Evolutionary conservation across 2,888 invertebrate genomes (phyloP).

Genomic region (Dilophus febrilis): DNA sequence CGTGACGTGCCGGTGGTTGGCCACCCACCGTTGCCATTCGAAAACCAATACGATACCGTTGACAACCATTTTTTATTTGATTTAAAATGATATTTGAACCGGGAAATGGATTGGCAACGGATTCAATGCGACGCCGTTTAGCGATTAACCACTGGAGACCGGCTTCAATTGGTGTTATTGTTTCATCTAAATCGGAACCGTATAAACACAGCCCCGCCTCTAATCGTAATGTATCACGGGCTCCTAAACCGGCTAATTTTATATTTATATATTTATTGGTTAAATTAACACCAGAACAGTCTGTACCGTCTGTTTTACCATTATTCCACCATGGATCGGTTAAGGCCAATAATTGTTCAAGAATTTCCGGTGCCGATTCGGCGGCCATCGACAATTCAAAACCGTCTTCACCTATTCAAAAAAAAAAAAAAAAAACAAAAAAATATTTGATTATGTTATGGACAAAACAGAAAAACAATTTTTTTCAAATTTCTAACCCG

Average conservation of each 20-base stretch:
- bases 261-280: conserved; percentile 40
- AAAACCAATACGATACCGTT: conserved; percentile 65
- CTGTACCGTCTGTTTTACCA: too few species aligned
- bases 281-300: too few species aligned
- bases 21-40: conserved; percentile 43
- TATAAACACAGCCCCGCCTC: conserved; percentile 97
- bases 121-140: conserved; percentile 52
- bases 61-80: conserved; percentile 62
- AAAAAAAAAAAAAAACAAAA: neutral
- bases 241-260: conserved; percentile 83
- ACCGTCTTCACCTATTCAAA: conserved; percentile 58
- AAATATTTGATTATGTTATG: neutral
- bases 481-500: conserved; percentile 38
- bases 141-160: conserved; percentile 77
- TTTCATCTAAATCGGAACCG: conserved; percentile 82
- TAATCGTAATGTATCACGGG: conserved; percentile 78
- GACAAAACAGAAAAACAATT: too few species aligned
- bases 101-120: conserved; percentile 78
- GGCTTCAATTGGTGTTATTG: conserved; percentile 82
- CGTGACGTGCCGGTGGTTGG: conserved; percentile 74
- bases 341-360: conserved; percentile 58
- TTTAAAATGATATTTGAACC: conserved; percentile 63
- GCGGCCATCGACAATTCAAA: conserved; percentile 84
- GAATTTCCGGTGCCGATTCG: conserved; percentile 42
- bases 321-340: too few species aligned